Percentiles rank a stretch among this genome's conserved stretches.
Conservation (phyloP, 2,888 invertebrate genomes). For the Corbicula japonica region DNA sequence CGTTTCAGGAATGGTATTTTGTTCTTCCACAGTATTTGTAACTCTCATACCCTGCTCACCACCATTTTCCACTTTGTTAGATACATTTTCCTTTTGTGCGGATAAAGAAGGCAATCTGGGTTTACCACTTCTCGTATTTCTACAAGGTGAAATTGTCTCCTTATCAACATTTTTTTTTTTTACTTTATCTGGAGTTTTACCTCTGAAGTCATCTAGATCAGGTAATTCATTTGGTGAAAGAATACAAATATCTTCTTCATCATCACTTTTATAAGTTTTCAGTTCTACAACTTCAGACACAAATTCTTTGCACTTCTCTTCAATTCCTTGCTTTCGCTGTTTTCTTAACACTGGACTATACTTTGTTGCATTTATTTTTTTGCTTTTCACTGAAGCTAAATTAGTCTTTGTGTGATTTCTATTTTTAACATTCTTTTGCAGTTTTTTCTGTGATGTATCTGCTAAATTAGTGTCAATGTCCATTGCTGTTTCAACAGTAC, state of each 20-base stretch:
- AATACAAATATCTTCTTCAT: slow-evolving; percentile 17
- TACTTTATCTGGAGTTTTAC: not conserved
- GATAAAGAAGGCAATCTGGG: too few relatives aligned
- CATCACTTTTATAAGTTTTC: not conserved
- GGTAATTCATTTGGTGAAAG: slow-evolving; percentile 23
- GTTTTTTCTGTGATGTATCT: not conserved
- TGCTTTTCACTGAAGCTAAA: not conserved
- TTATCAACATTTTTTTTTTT: not conserved
- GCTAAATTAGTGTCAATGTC: not conserved
- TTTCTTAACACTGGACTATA: slow-evolving; percentile 25
- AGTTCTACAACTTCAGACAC: slow-evolving; percentile 34
- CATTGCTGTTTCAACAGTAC: slow-evolving; percentile 10
- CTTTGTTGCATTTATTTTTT: slow-evolving; percentile 12
- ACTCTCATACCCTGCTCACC: too few relatives aligned
- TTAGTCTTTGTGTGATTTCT: not conserved
- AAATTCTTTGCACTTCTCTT: not conserved
- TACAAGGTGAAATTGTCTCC: too few relatives aligned
- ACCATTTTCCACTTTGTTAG: too few relatives aligned
- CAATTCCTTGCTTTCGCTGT: not conserved
- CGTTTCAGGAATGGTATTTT: slow-evolving; percentile 13
- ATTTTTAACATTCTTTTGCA: not conserved
- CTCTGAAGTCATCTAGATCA: slow-evolving; percentile 20
- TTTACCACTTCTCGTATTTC: too few relatives aligned
- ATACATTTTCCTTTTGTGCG: too few relatives aligned
- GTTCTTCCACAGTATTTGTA: slow-evolving; percentile 5